Evolutionary conservation across 2,113 vertebrate species (phyloP).

Genomic region (Bambusicola thoracicus): DNA sequence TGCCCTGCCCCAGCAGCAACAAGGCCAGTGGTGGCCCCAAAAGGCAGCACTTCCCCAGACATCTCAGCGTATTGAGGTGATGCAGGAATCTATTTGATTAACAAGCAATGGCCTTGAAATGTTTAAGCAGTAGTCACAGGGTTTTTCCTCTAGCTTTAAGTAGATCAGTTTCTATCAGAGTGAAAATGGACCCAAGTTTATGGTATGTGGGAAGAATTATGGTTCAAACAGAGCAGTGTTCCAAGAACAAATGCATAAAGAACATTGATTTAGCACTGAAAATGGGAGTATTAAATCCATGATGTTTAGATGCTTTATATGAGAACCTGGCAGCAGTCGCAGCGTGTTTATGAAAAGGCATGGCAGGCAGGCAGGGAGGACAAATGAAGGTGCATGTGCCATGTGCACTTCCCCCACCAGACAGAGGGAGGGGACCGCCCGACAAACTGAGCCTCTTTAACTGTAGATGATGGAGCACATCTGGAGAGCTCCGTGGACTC

Average conservation of each 20-base stretch:
- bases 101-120: neutral
- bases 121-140: neutral
- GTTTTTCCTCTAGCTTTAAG: neutral
- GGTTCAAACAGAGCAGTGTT: slow-evolving; percentile 27
- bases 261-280: slow-evolving; percentile 65
- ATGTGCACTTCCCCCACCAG: accelerated
- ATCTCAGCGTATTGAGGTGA: neutral
- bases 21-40: neutral
- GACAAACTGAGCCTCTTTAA: neutral
- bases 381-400: neutral
- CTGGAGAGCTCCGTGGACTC: neutral
- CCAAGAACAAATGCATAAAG: slow-evolving; percentile 74
- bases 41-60: neutral
- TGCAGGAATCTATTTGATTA: neutral
- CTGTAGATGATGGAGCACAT: neutral
- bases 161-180: slow-evolving; percentile 34
- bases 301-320: slow-evolving; percentile 41
- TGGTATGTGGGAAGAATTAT: slow-evolving; percentile 32
- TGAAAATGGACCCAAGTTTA: slow-evolving; percentile 48
- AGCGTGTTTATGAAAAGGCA: neutral
- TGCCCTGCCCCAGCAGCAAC: neutral
- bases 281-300: slow-evolving; percentile 47
- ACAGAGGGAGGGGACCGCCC: neutral
- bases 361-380: slow-evolving; percentile 9
- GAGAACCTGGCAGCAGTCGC: neutral